Conservation (phyloP, 2,113 vertebrate genomes). For the Lophius piscatorius region DNA sequence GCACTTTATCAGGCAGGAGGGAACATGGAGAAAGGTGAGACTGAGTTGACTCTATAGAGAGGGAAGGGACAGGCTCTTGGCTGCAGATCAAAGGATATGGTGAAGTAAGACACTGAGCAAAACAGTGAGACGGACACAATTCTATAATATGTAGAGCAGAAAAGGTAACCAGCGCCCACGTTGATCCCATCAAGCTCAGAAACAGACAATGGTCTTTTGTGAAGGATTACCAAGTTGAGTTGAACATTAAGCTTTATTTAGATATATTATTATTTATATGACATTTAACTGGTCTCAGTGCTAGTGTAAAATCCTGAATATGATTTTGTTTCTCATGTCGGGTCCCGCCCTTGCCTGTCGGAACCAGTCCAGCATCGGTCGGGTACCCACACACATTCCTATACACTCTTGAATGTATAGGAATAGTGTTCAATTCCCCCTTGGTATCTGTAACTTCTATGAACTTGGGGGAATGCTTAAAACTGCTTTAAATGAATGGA, state of each 20-base stretch:
- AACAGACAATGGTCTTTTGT: neutral
- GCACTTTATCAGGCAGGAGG: slow-evolving; percentile 18
- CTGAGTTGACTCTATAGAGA: slow-evolving; percentile 24
- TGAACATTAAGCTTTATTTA: slow-evolving; percentile 21
- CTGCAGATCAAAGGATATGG: slow-evolving; percentile 45
- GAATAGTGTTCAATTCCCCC: slow-evolving; percentile 5
- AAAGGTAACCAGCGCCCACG: slow-evolving; percentile 13
- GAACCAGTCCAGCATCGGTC: no score
- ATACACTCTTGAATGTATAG: slow-evolving; percentile 26
- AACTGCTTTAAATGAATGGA: slow-evolving; percentile 19
- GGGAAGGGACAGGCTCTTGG: slow-evolving; percentile 38
- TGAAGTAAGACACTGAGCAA: slow-evolving; percentile 29
- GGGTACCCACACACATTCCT: no score
- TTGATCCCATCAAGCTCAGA: slow-evolving; percentile 13
- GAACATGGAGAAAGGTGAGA: slow-evolving; percentile 36
- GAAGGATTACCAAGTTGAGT: slow-evolving; percentile 9
- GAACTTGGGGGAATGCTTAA: slow-evolving; percentile 11
- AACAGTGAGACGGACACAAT: slow-evolving; percentile 4
- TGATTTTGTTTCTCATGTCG: no score
- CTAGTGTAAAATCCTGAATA: no score
- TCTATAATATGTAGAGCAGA: slow-evolving; percentile 21
- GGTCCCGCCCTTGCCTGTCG: no score
- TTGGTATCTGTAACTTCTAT: neutral
- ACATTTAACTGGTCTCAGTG: no score
- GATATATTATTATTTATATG: no score